A percentile compares a stretch with the other conserved stretches of the same genome.
Conservation (phyloP, 2,797 vertebrate species). For the Caiman crocodilus region DNA sequence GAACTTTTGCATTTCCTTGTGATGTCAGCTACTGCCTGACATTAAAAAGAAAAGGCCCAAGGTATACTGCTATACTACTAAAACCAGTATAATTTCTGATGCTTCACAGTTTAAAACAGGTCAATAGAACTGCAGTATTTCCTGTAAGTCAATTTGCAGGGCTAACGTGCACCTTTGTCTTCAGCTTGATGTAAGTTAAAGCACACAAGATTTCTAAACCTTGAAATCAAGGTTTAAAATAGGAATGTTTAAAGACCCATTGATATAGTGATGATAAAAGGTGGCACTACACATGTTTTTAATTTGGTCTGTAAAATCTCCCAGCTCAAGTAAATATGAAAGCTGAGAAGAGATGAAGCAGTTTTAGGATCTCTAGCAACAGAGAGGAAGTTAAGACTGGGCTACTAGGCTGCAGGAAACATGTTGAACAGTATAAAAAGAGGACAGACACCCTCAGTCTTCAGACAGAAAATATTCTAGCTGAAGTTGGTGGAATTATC, state of each 20-base stretch:
- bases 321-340: slow-evolving; percentile 31
- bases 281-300: not conserved
- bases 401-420: not conserved
- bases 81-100: slow-evolving; percentile 28
- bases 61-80: not conserved
- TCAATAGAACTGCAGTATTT: not conserved
- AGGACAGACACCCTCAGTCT: not conserved
- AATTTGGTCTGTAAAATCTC: slow-evolving; percentile 13
- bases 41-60: not conserved
- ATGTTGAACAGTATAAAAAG: slow-evolving; percentile 5
- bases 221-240: slow-evolving; percentile 32
- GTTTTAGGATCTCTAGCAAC: not conserved
- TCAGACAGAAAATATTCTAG: not conserved
- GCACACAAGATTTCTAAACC: slow-evolving; percentile 19
- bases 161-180: slow-evolving; percentile 27
- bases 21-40: slow-evolving; percentile 21
- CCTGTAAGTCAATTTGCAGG: slow-evolving; percentile 26
- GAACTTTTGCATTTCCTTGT: slow-evolving; percentile 15
- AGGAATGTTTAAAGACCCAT: slow-evolving; percentile 19
- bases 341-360: slow-evolving; percentile 23
- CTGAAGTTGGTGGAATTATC: not conserved
- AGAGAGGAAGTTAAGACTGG: slow-evolving; percentile 11
- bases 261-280: slow-evolving; percentile 14
- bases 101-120: slow-evolving; percentile 49
- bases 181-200: slow-evolving; percentile 41